Percentiles rank a stretch among this genome's conserved stretches.
These are phyloP conservation scores for Ivindomyrus marchei DNA, from an alignment of 2,113 vertebrate species.

Conservation along the genomic window DNA sequence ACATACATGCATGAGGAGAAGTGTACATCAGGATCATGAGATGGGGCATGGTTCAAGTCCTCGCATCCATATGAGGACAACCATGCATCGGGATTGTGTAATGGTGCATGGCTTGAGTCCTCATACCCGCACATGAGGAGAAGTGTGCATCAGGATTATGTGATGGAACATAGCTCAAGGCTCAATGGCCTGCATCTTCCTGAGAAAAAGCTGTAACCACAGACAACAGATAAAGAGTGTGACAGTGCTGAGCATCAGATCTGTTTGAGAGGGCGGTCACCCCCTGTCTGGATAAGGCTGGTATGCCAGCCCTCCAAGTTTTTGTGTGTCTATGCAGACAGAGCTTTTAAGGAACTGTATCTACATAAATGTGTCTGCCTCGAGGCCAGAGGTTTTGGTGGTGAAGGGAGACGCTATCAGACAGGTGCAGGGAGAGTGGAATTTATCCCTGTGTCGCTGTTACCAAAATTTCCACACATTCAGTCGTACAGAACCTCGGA, in stretches of 20 bases:
- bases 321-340: slow-evolving; percentile 39
- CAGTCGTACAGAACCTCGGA: slow-evolving; percentile 21
- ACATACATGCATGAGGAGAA: not conserved
- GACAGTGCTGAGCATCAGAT: not conserved
- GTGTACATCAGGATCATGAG: not conserved
- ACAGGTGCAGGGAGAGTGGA: slow-evolving; percentile 54
- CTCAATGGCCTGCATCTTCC: not conserved
- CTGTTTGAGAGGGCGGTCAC: not conserved
- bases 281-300: not conserved
- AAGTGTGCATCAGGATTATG: not conserved
- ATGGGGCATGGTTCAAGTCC: not conserved
- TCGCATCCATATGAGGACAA: not conserved
- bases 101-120: not conserved
- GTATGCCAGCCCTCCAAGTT: not conserved
- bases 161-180: not conserved
- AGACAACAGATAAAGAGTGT: not conserved
- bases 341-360: slow-evolving; percentile 54
- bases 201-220: not conserved
- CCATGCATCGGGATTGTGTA: not conserved
- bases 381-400: slow-evolving; percentile 48
- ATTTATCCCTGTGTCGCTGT: slow-evolving; percentile 40
- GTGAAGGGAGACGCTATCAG: slow-evolving; percentile 54
- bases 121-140: not conserved
- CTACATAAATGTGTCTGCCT: slow-evolving; percentile 51
- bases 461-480: slow-evolving; percentile 45